phyloP scores from a whole-genome alignment of 2,113 vertebrate genomes.

The Parotia lawesii region DNA sequence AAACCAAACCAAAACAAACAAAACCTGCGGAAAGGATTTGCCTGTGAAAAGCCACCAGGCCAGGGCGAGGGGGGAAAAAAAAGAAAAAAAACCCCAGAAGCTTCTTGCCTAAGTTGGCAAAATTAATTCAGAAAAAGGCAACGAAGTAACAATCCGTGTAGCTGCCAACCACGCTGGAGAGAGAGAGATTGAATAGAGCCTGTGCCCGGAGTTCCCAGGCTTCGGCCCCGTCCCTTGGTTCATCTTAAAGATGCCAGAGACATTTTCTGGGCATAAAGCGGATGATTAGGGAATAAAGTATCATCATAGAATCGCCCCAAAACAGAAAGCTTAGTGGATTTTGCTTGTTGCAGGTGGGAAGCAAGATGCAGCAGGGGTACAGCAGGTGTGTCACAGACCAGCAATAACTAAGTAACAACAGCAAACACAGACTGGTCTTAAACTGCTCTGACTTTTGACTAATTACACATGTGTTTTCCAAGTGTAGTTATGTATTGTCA shows the following conservation, averaged over 20 bases:
- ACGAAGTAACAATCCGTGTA: fast-evolving
- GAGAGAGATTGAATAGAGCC: not conserved
- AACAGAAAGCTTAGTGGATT: not conserved
- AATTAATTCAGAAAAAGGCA: not conserved
- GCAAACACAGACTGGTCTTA: not conserved
- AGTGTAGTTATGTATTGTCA: not conserved
- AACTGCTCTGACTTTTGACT: not conserved
- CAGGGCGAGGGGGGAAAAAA: not conserved
- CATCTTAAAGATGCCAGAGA: not conserved
- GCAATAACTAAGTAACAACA: not conserved
- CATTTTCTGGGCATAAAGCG: not conserved
- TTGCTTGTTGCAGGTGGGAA: not conserved
- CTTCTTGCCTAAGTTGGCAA: not conserved
- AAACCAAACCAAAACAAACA: no score
- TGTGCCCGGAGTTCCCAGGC: fast-evolving
- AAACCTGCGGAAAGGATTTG: not conserved
- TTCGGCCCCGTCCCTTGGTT: fast-evolving
- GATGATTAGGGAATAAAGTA: not conserved
- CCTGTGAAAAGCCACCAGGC: not conserved
- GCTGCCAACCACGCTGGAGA: fast-evolving
- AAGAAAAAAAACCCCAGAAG: not conserved
- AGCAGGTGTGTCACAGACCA: not conserved
- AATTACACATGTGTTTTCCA: not conserved
- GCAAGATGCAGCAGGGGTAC: not conserved
- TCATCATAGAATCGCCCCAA: not conserved